Conservation (phyloP, 2,113 vertebrate species). For the Myiozetetes cayanensis region DNA sequence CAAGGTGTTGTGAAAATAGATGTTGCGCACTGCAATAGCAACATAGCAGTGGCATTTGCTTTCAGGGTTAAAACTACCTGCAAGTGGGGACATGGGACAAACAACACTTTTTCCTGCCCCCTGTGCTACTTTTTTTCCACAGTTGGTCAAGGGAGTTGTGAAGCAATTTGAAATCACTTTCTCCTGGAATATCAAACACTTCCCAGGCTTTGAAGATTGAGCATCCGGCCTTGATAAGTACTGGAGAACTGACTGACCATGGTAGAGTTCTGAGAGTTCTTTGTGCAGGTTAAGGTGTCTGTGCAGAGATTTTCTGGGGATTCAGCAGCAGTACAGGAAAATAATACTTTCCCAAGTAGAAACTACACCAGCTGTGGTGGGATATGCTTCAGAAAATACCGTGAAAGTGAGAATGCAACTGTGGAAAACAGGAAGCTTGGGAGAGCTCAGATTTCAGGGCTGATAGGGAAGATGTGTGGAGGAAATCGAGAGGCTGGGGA, state of each 20-base stretch:
- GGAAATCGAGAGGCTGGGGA: neutral
- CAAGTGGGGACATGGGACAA: neutral
- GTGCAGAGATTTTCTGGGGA: neutral
- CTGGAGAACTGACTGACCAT: neutral
- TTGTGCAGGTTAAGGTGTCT: neutral
- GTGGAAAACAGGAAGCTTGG: slow-evolving; percentile 16
- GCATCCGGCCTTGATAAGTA: neutral
- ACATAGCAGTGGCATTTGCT: neutral
- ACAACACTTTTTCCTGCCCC: neutral
- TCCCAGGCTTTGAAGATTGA: neutral
- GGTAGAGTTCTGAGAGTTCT: neutral
- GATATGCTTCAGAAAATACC: slow-evolving; percentile 11
- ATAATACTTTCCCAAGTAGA: neutral
- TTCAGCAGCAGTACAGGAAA: neutral
- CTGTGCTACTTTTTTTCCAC: neutral
- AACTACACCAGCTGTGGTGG: neutral
- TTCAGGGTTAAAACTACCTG: neutral
- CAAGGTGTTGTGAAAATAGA: neutral
- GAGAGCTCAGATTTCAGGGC: neutral
- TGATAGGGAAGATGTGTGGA: neutral
- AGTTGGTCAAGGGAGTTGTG: neutral
- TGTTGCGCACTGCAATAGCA: neutral
- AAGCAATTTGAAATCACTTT: neutral
- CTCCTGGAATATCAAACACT: neutral
- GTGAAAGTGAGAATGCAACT: neutral